A percentile compares a stretch with the other conserved stretches of the same genome.
These are phyloP conservation scores for Crocodylus rhombifer DNA, from an alignment of 2,797 vertebrate species.

Conservation along the genomic window DNA sequence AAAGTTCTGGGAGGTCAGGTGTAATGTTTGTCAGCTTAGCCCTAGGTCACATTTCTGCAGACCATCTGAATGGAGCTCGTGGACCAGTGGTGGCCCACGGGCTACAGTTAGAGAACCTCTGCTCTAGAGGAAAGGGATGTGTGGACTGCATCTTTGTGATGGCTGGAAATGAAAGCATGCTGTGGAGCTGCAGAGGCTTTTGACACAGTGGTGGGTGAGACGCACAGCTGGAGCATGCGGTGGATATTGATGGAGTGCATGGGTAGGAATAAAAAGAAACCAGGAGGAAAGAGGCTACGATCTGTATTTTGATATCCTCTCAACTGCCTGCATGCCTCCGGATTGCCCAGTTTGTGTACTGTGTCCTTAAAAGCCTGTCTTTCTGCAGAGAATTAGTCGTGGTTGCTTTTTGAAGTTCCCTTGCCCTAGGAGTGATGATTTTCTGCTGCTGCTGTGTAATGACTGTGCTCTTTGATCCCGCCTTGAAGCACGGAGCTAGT, in stretches of 20 bases:
- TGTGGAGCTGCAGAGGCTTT: no score
- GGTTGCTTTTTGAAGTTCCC: neutral
- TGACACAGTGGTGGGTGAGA: rapidly evolving
- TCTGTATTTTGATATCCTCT: neutral
- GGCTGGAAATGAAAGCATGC: neutral
- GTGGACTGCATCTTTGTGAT: neutral
- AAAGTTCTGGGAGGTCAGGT: neutral
- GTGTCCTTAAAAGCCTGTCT: neutral
- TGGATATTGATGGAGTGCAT: rapidly evolving
- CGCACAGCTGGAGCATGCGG: rapidly evolving
- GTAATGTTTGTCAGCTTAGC: no score
- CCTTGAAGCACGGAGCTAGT: neutral
- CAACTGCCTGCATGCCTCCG: neutral
- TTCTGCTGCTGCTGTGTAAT: constrained; percentile 3
- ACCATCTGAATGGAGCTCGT: no score
- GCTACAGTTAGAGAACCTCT: no score
- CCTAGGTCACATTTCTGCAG: no score
- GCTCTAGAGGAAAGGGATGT: neutral
- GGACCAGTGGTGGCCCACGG: no score
- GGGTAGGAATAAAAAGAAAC: neutral
- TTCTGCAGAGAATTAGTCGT: neutral
- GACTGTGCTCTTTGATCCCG: constrained; percentile 21
- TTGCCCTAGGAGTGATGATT: constrained; percentile 14
- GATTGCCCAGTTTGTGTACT: neutral
- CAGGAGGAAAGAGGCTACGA: neutral